These are phyloP conservation scores for Melanostoma scalare DNA, from an alignment of 2,888 invertebrate genomes.

Conservation along the genomic window DNA sequence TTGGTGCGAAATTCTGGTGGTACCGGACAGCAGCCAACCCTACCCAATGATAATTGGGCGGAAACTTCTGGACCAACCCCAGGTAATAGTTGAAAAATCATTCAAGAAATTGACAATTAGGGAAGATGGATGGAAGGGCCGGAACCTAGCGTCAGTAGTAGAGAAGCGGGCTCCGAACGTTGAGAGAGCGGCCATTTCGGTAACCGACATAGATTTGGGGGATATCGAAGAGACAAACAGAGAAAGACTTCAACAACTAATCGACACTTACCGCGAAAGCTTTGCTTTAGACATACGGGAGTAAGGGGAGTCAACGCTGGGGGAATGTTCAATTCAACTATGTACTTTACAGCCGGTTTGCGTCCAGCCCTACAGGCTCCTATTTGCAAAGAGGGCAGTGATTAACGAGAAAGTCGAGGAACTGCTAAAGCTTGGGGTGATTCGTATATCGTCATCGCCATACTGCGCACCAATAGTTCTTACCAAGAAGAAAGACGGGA, in stretches of 20 bases:
- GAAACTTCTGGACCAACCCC: constrained; percentile 32
- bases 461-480: constrained; percentile 74
- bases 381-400: constrained; percentile 23
- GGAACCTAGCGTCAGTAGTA: not conserved
- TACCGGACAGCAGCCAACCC: constrained; percentile 20
- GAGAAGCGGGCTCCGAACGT: not conserved
- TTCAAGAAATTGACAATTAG: constrained; percentile 19
- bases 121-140: no score
- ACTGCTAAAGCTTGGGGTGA: constrained; percentile 76
- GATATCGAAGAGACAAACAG: not conserved
- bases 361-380: constrained; percentile 25
- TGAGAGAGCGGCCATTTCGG: not conserved
- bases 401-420: constrained; percentile 23
- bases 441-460: constrained; percentile 74
- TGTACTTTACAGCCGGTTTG: constrained; percentile 10
- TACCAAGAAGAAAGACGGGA: constrained; percentile 64
- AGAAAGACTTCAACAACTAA: not conserved
- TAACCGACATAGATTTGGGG: not conserved
- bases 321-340: constrained; percentile 15
- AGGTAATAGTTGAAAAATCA: constrained; percentile 18
- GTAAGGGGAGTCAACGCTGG: constrained; percentile 7
- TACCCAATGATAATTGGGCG: constrained; percentile 27
- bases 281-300: not conserved
- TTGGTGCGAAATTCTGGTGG: constrained; percentile 20
- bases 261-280: constrained; percentile 5